Evolutionary conservation across 2,797 vertebrate genomes (phyloP), one percentile per base, ranked within the genome.

Genomic region (Carapus acus): DNA sequence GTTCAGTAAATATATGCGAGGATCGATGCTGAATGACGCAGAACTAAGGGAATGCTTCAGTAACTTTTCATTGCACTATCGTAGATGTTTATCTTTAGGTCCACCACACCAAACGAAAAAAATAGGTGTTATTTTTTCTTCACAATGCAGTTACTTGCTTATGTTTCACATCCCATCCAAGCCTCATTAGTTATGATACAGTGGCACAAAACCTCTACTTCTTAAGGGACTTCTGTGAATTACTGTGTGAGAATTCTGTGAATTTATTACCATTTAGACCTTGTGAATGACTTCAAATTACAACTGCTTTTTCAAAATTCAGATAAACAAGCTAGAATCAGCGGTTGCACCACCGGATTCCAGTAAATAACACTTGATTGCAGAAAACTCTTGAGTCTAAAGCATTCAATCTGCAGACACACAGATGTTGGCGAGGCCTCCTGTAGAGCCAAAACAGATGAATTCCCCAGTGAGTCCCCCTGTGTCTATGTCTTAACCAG

Each of bases 11-110:
- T 83, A 82, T 82, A 88, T 88, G 81, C 85, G 86, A 86, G n/a
- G n/a, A 88, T 89, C 86, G 83, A 77, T 54, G 17, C 58, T 86
- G 86, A 89, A 88, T 88, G 88, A 77, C 80, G 68, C 86, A 76
- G 83, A 85, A 85, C 82, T 73, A 58, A 75, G 58, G 81, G 83
- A 83, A 85, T 88, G 83, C n/a, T 76, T 83, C 76, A 76, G 68
- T 65, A 70, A 80, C 76, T 69, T 61, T 4, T 42, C 76, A n/a
- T n/a, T n/a, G n/a, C n/a, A n/a, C n/a, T n/a, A n/a, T n/a, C n/a
- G n/a, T n/a, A n/a, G 52, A 78, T 65, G 22, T 36, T 36, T 36
- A 36, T 2, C 34, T 36, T 36, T 15, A 3, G 8, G 4, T 36
- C 2, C n/a, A 3, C 48, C 29, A 14, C 15, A 20, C 33, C 39